Percentiles rank a stretch among this genome's conserved stretches.
phyloP scores from a whole-genome alignment of 1,140 invertebrate genomes.

The Paraescarpia echinospica region DNA sequence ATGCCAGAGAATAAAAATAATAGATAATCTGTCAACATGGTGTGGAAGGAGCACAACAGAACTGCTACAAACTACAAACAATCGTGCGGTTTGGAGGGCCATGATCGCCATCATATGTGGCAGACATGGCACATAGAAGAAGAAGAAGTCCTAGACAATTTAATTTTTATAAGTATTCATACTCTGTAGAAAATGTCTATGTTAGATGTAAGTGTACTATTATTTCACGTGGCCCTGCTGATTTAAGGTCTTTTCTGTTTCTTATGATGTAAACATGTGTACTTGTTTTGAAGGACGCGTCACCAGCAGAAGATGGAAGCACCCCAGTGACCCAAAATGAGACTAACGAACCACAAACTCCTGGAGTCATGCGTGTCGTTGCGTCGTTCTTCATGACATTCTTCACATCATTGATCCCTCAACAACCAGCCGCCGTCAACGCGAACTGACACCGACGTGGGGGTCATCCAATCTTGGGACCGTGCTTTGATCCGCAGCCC shows the following conservation, averaged over 20 bases:
- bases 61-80: too few relatives aligned
- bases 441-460: slow-evolving; percentile 25
- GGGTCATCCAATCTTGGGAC: neutral
- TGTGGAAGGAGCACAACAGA: too few relatives aligned
- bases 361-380: slow-evolving; percentile 53
- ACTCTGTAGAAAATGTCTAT: too few relatives aligned
- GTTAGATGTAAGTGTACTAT: too few relatives aligned
- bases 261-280: neutral
- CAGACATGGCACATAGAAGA: neutral
- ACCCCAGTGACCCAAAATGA: slow-evolving; percentile 24
- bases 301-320: slow-evolving; percentile 35
- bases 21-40: too few relatives aligned
- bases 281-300: slow-evolving; percentile 30
- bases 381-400: slow-evolving; percentile 76
- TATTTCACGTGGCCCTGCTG: too few relatives aligned
- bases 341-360: slow-evolving; percentile 27
- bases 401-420: slow-evolving; percentile 76
- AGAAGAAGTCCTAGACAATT: too few relatives aligned
- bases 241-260: too few relatives aligned
- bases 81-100: too few relatives aligned
- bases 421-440: slow-evolving; percentile 47
- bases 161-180: too few relatives aligned
- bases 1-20: too few relatives aligned
- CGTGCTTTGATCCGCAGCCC: neutral
- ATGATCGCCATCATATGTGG: too few relatives aligned